Conservation (phyloP, 2,797 vertebrate genomes). For the Nannoperca obscura region DNA sequence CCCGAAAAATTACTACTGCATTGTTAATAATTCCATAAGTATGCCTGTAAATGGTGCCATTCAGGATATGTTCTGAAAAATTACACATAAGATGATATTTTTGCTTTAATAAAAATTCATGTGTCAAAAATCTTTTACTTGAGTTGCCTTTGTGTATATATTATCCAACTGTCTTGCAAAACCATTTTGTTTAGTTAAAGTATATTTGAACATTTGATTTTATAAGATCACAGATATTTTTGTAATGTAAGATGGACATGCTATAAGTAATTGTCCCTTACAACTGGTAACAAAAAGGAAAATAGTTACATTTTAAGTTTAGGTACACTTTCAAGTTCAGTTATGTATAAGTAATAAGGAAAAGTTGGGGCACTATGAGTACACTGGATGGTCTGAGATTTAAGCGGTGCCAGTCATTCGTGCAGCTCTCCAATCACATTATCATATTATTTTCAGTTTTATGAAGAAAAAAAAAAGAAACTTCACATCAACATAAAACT, state of each 20-base stretch:
- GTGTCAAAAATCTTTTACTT: conserved; percentile 37
- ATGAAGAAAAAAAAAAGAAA: background rate
- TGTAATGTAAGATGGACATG: background rate
- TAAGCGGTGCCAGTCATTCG: background rate
- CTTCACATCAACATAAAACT: background rate
- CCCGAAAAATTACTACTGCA: conserved; percentile 9
- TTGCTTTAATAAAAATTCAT: conserved; percentile 75
- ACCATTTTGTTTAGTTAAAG: background rate
- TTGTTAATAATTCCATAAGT: conserved; percentile 31
- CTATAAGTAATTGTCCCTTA: background rate
- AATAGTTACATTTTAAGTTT: background rate
- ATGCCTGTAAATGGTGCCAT: conserved; percentile 69
- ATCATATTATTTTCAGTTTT: background rate
- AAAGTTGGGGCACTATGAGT: background rate
- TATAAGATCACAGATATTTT: background rate
- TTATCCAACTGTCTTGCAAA: background rate
- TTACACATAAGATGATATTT: conserved; percentile 65
- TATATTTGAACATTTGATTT: background rate
- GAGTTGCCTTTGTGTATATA: conserved; percentile 10
- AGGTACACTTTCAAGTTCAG: background rate
- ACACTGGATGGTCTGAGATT: background rate
- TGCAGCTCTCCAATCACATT: background rate
- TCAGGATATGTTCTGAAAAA: conserved; percentile 52
- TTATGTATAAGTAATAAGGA: background rate
- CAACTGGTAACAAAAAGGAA: background rate